Evolutionary conservation across 2,888 invertebrate genomes (phyloP).

Genomic region (Cacoxenus indagator): DNA sequence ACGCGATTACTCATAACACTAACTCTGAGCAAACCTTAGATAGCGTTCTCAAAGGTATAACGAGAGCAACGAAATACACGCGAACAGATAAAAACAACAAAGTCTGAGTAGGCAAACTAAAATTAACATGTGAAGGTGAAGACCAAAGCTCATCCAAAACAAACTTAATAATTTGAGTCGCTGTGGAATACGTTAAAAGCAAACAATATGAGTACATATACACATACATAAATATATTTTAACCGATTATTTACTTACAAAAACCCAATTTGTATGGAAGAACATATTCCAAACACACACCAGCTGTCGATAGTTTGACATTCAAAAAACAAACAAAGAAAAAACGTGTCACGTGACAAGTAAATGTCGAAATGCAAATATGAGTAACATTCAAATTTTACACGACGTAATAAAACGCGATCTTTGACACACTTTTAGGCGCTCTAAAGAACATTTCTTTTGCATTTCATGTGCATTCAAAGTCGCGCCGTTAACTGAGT

Average conservation of each 20-base stretch:
- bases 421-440: constrained; percentile 43
- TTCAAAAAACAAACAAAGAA: constrained; percentile 1
- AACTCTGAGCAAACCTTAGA: too few species aligned
- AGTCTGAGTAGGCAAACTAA: too few species aligned
- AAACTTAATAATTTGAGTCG: too few species aligned
- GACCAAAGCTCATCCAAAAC: too few species aligned
- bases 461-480: neutral
- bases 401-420: neutral
- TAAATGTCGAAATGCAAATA: neutral
- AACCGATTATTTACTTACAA: constrained; percentile 67
- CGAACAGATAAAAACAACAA: too few species aligned
- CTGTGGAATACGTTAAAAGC: too few species aligned
- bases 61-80: too few species aligned
- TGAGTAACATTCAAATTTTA: neutral
- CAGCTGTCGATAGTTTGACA: neutral
- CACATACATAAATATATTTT: too few species aligned
- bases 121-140: too few species aligned
- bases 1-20: too few species aligned
- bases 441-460: neutral
- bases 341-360: constrained; percentile 6
- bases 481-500: constrained; percentile 51
- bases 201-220: too few species aligned
- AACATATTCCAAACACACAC: constrained; percentile 48
- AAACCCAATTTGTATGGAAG: constrained; percentile 65
- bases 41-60: too few species aligned